Conservation (phyloP, 2,797 vertebrate genomes). For the Leptoclinus maculatus region DNA sequence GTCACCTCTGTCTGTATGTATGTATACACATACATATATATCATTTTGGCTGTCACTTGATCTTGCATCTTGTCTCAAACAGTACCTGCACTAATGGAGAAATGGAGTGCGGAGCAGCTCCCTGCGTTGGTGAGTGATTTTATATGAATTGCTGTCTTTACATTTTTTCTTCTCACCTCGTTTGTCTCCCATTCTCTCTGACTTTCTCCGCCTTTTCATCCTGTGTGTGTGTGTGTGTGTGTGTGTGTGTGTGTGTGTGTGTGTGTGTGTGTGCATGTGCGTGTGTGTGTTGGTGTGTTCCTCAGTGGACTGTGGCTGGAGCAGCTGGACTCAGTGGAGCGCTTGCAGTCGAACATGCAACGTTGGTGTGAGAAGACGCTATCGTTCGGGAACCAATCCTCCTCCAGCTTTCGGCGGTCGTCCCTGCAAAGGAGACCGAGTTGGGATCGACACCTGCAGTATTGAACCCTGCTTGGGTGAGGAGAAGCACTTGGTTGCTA, state of each 20-base stretch:
- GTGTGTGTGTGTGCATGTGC: no score
- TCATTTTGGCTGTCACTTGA: background rate
- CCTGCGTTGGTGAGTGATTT: slow-evolving; percentile 86
- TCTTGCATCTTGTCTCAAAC: slow-evolving; percentile 24
- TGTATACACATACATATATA: no score
- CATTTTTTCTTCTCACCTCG: background rate
- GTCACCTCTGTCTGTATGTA: background rate
- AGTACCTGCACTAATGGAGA: slow-evolving; percentile 88
- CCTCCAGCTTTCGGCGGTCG: slow-evolving; percentile 80
- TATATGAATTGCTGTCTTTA: background rate
- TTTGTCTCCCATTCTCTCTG: background rate
- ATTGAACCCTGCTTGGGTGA: slow-evolving; percentile 87
- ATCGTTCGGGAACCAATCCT: slow-evolving; percentile 84
- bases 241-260: no score
- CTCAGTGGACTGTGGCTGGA: slow-evolving; percentile 92
- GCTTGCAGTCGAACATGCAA: slow-evolving; percentile 89
- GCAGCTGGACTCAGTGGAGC: slow-evolving; percentile 90
- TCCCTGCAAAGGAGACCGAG: slow-evolving; percentile 82
- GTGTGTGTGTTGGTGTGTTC: background rate
- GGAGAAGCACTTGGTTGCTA: background rate
- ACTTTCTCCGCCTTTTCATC: background rate
- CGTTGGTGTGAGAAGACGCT: slow-evolving; percentile 86
- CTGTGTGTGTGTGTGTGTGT: background rate
- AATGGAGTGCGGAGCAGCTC: slow-evolving; percentile 84
- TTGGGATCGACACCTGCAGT: slow-evolving; percentile 90